Conservation (phyloP, 2,113 vertebrate species). For the Charadrius vociferus region DNA sequence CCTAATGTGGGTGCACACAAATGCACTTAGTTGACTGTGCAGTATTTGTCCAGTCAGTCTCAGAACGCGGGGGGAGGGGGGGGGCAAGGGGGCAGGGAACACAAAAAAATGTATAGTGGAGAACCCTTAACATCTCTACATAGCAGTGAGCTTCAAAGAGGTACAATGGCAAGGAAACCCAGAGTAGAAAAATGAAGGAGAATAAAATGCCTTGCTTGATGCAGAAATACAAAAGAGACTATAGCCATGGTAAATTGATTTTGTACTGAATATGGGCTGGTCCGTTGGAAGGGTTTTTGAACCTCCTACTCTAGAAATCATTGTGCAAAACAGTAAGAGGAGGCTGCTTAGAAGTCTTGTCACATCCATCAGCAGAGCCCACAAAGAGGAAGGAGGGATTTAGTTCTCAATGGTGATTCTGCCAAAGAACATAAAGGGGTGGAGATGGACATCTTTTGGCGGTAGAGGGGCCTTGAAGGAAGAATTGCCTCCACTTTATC, state of each 20-base stretch:
- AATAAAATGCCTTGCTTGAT: slow-evolving; percentile 49
- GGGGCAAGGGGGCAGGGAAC: neutral
- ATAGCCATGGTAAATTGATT: slow-evolving; percentile 71
- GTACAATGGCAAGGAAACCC: slow-evolving; percentile 36
- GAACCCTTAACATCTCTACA: slow-evolving; percentile 20
- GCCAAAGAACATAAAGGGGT: slow-evolving; percentile 65
- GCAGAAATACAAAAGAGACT: slow-evolving; percentile 55
- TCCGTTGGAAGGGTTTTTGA: slow-evolving; percentile 63
- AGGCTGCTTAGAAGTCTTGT: slow-evolving; percentile 72
- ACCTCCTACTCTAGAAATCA: slow-evolving; percentile 66
- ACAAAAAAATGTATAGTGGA: neutral
- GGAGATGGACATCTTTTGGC: slow-evolving; percentile 57
- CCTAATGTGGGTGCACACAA: neutral
- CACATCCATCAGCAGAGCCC: slow-evolving; percentile 68
- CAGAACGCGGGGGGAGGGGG: neutral
- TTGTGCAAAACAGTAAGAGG: slow-evolving; percentile 66
- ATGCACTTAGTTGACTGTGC: neutral
- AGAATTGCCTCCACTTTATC: slow-evolving; percentile 29
- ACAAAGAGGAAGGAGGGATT: slow-evolving; percentile 49
- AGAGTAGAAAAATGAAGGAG: slow-evolving; percentile 23
- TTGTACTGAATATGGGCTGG: slow-evolving; percentile 65
- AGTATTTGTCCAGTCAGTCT: neutral
- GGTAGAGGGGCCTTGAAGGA: slow-evolving; percentile 28
- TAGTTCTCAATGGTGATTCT: slow-evolving; percentile 66
- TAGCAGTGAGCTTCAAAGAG: slow-evolving; percentile 15